Evolutionary conservation across 1,140 invertebrate species (phyloP).

Genomic region (Ips typographus): DNA sequence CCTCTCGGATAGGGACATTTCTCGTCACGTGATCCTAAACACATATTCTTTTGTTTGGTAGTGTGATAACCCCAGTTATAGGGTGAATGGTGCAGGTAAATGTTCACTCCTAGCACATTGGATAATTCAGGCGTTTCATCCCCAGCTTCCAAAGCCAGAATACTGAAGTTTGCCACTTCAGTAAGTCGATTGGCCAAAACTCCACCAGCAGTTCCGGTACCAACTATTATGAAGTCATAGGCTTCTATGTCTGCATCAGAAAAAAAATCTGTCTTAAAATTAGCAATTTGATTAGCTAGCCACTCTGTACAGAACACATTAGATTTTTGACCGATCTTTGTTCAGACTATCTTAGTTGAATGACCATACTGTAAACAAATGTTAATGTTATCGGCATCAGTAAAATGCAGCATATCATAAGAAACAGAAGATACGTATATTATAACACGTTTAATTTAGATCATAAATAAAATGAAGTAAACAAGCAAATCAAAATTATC

Average conservation of each 20-base stretch:
- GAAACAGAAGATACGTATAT: too few relatives aligned
- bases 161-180: conserved; percentile 73
- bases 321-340: too few relatives aligned
- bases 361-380: too few relatives aligned
- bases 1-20: conserved; percentile 63
- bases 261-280: too few relatives aligned
- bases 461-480: too few relatives aligned
- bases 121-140: conserved; percentile 59
- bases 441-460: too few relatives aligned
- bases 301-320: too few relatives aligned
- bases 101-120: conserved; percentile 69
- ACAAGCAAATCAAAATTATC: too few relatives aligned
- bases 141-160: conserved; percentile 84
- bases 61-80: conserved; percentile 91
- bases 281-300: too few relatives aligned
- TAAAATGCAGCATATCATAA: too few relatives aligned
- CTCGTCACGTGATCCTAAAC: conserved; percentile 62
- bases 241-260: conserved; percentile 39
- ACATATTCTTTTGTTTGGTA: conserved; percentile 75
- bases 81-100: conserved; percentile 70
- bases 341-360: too few relatives aligned
- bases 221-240: conserved; percentile 81
- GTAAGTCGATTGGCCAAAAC: conserved; percentile 83
- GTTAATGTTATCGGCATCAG: too few relatives aligned
- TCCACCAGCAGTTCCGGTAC: conserved; percentile 82